Percentiles rank a stretch among this genome's conserved stretches.
phyloP scores from a whole-genome alignment of 2,888 invertebrate genomes.

The Carpatolechia fugitivella region DNA sequence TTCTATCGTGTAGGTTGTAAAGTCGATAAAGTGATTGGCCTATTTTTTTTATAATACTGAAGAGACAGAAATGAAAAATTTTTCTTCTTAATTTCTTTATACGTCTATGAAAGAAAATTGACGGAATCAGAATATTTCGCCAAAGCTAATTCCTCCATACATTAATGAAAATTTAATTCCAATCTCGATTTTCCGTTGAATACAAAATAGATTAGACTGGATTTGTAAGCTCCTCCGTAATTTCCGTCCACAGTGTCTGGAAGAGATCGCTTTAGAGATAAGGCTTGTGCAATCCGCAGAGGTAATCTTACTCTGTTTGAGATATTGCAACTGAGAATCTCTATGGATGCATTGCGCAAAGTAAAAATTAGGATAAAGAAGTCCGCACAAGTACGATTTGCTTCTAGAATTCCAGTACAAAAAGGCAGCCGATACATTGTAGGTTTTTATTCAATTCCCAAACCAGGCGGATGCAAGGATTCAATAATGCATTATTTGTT shows the following conservation, averaged over 20 bases:
- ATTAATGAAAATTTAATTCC: constrained; percentile 3
- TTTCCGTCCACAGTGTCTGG: constrained; percentile 6
- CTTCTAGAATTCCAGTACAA: neutral
- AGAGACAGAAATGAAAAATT: too few relatives aligned
- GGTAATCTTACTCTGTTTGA: neutral
- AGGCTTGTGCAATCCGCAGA: constrained; percentile 2
- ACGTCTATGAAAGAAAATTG: too few relatives aligned
- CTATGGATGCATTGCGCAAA: neutral
- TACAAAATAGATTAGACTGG: constrained; percentile 2
- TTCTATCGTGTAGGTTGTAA: too few relatives aligned
- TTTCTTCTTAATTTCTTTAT: too few relatives aligned
- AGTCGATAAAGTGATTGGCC: too few relatives aligned
- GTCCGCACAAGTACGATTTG: neutral
- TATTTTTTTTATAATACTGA: too few relatives aligned
- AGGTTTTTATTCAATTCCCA: too few relatives aligned
- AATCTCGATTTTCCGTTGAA: neutral
- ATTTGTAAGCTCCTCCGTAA: constrained; percentile 1
- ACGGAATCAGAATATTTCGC: neutral
- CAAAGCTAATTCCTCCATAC: neutral
- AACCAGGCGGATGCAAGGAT: too few relatives aligned
- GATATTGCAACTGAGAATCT: neutral
- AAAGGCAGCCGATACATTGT: too few relatives aligned
- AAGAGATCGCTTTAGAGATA: constrained; percentile 8
- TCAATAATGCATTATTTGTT: too few relatives aligned
- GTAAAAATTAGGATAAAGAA: neutral